Base-by-base conservation (phyloP, 2,888 invertebrate genomes). In the Autographa pulchrina region DNA sequence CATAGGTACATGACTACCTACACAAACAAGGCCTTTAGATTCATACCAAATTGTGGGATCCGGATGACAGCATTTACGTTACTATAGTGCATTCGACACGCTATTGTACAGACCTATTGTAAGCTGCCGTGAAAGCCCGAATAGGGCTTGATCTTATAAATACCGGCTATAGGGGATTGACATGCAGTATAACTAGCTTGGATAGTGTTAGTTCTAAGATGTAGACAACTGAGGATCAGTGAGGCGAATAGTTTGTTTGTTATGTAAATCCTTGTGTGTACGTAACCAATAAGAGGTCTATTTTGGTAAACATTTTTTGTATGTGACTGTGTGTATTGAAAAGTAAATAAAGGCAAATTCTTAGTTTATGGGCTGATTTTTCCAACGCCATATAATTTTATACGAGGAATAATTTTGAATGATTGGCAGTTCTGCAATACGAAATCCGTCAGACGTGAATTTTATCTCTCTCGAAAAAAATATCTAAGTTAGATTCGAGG, bases 71-170 rank as follows among this genome's bases (percentile, higher is more conserved):
- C 48, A 7, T 48, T 43, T 48, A 48, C 48, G 7, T n/a, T 16
- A n/a, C 48, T n/a, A 48, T n/a, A 48, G 7, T n/a, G 48, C 48
- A 48, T 48, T 48, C 48, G 48, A n/a, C n/a, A 48, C 48, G 48
- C n/a, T n/a, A 48, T 48, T 48, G 48, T 48, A n/a, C n/a, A 1
- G n/a, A 48, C 6, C 48, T n/a, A 48, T 48, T 48, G 48, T 48
- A 48, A 48, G 43, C 43, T 43, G n/a, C 48, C n/a, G 48, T n/a
- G n/a, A 48, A 48, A 48, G 48, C 48, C 48, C 16, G 43, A n/a
- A n/a, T 48, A 16, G 48, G 48, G n/a, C 48, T 48, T 48, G 48
- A 48, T 48, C 48, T 48, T n/a, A 48, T 48, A 48, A 48, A 48
- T 48, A 48, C 48, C 6, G n/a, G 48, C n/a, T n/a, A n/a, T 48